These are phyloP conservation scores for Andrena dorsata DNA, from an alignment of 2,888 invertebrate species.

Conservation along the genomic window DNA sequence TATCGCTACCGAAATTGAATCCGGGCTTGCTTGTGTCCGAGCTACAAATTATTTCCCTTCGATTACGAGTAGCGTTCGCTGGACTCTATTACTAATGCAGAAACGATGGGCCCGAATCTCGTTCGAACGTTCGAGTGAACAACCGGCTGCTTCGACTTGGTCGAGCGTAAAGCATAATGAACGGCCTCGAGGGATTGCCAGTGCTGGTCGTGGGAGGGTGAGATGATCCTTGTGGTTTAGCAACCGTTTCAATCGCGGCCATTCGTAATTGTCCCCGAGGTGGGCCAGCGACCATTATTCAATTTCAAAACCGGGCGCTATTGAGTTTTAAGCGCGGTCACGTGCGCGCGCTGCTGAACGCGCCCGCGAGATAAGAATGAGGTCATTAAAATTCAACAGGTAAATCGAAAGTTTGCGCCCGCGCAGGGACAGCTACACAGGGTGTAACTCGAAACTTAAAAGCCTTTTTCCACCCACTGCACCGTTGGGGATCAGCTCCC, in stretches of 20 bases:
- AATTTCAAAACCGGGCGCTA: constrained; percentile 51
- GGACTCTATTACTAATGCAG: neutral
- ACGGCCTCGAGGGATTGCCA: constrained; percentile 4
- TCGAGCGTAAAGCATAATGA: constrained; percentile 1
- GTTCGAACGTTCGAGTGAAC: neutral
- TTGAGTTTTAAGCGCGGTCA: constrained; percentile 16
- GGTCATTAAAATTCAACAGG: constrained; percentile 72
- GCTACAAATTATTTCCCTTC: neutral
- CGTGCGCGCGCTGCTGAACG: neutral
- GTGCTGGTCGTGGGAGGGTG: neutral
- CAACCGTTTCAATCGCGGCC: constrained; percentile 2
- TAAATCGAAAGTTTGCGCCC: constrained; percentile 64
- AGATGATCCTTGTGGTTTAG: neutral
- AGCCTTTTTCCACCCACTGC: constrained; percentile 2
- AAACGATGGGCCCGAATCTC: neutral
- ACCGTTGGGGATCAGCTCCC: constrained; percentile 11
- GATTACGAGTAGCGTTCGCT: neutral
- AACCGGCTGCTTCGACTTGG: neutral
- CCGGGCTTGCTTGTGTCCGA: neutral
- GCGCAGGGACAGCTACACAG: constrained; percentile 6
- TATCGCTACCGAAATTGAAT: constrained; percentile 1
- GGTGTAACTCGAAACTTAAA: constrained; percentile 53
- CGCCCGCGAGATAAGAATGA: constrained; percentile 56
- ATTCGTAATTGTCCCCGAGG: constrained; percentile 37
- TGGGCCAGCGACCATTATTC: constrained; percentile 44